Percentiles rank a stretch among this genome's conserved stretches.
Conservation (phyloP, 2,888 invertebrate genomes). For the Ditula angustiorana region DNA sequence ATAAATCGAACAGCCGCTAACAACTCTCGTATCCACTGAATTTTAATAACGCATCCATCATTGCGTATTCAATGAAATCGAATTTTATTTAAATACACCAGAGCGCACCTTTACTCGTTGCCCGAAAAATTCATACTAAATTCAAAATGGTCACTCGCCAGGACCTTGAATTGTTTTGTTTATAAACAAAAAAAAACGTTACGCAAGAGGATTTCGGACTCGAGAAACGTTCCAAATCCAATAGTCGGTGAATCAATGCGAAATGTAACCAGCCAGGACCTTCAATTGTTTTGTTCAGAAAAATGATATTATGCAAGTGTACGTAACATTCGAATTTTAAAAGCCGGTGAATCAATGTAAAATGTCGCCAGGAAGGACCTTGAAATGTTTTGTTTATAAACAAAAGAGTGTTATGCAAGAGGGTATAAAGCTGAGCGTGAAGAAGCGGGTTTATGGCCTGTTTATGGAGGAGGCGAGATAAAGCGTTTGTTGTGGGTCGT, state of each 20-base stretch:
- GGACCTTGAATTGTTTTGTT: slow-evolving; percentile 81
- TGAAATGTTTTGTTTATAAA: slow-evolving; percentile 83
- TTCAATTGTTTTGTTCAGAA: slow-evolving; percentile 83
- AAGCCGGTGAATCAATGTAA: slow-evolving; percentile 22
- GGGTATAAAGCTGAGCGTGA: slow-evolving; percentile 63
- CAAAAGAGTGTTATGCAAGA: slow-evolving; percentile 82
- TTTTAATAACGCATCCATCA: slow-evolving; percentile 59
- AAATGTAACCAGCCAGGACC: slow-evolving; percentile 60
- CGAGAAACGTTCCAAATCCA: background rate
- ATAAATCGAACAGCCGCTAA: slow-evolving; percentile 56
- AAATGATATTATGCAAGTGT: slow-evolving; percentile 79
- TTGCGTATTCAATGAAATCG: slow-evolving; percentile 47
- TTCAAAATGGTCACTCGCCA: slow-evolving; percentile 52
- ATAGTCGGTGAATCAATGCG: slow-evolving; percentile 17
- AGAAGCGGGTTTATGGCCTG: slow-evolving; percentile 81
- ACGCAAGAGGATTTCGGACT: slow-evolving; percentile 70
- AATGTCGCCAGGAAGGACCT: slow-evolving; percentile 63
- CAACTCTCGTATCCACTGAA: slow-evolving; percentile 58
- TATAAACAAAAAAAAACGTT: slow-evolving; percentile 82
- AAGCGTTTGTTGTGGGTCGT: slow-evolving; percentile 85
- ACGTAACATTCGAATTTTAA: slow-evolving; percentile 1
- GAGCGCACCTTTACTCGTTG: slow-evolving; percentile 59
- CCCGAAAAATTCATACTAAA: slow-evolving; percentile 66
- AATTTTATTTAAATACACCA: slow-evolving; percentile 41
- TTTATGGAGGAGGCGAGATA: slow-evolving; percentile 80